Evolutionary conservation across 2,888 invertebrate genomes (phyloP).

Genomic region (Agrotis ipsilon): DNA sequence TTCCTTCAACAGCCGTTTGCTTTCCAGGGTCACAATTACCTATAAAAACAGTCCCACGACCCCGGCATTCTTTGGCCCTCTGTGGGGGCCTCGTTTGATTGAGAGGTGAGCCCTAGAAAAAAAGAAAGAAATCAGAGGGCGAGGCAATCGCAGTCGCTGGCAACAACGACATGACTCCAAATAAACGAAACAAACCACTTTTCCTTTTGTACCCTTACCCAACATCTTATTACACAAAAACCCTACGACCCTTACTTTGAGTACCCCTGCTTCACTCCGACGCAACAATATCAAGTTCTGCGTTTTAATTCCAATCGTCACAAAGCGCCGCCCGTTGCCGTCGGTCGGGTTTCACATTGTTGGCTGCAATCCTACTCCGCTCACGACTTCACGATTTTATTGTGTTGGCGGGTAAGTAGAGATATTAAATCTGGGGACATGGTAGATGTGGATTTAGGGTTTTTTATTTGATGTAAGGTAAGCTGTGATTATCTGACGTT

Average conservation of each 20-base stretch:
- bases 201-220: neutral
- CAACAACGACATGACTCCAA: no score
- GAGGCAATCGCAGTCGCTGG: no score
- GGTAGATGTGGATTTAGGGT: neutral
- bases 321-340: slow-evolving; percentile 42
- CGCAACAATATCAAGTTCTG: slow-evolving; percentile 57
- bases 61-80: no score
- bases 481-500: neutral
- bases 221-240: neutral
- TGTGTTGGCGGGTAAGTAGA: slow-evolving; percentile 8
- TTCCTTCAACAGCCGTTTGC: no score
- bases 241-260: slow-evolving; percentile 24
- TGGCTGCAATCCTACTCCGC: slow-evolving; percentile 28
- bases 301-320: slow-evolving; percentile 60
- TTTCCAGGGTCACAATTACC: no score
- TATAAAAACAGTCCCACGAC: no score
- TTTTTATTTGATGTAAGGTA: slow-evolving; percentile 13
- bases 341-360: slow-evolving; percentile 48
- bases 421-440: slow-evolving; percentile 26
- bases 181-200: neutral
- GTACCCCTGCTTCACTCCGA: slow-evolving; percentile 24
- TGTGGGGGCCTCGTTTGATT: no score
- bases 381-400: slow-evolving; percentile 35
- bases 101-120: no score
- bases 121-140: no score